phyloP scores from a whole-genome alignment of 2,113 vertebrate genomes.

The Indri indri region DNA sequence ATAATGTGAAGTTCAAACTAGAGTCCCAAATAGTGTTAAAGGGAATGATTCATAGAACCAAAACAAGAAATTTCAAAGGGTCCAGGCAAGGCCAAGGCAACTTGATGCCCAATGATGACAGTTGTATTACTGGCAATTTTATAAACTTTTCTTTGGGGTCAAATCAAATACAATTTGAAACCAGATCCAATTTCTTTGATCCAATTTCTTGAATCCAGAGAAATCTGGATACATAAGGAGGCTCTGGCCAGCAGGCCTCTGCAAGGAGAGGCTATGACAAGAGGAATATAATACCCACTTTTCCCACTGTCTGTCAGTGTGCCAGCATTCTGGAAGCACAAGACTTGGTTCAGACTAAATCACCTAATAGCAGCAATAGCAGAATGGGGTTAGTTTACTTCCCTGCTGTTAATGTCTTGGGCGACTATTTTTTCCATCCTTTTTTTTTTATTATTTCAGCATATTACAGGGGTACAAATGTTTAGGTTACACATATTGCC shows the following conservation, averaged over 20 bases:
- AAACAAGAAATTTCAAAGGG: background rate
- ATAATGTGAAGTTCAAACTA: background rate
- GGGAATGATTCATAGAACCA: background rate
- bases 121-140: slow-evolving; percentile 30
- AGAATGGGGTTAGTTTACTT: background rate
- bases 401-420: background rate
- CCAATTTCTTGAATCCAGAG: background rate
- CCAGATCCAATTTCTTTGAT: slow-evolving; percentile 12
- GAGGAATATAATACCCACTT: background rate
- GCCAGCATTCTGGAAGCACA: background rate
- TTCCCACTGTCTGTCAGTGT: background rate
- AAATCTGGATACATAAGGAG: background rate
- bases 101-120: background rate
- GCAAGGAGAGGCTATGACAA: background rate
- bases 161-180: slow-evolving; percentile 51
- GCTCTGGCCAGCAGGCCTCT: background rate
- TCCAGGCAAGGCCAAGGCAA: background rate
- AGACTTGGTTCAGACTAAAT: background rate
- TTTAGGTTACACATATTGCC: too few species aligned
- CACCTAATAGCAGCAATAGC: background rate
- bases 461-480: too few species aligned
- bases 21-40: background rate
- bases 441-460: too few species aligned
- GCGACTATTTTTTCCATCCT: background rate
- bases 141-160: slow-evolving; percentile 46